Percentiles rank a stretch among this genome's conserved stretches.
phyloP scores from a whole-genome alignment of 2,888 invertebrate genomes.

The Girardia tigrina region DNA sequence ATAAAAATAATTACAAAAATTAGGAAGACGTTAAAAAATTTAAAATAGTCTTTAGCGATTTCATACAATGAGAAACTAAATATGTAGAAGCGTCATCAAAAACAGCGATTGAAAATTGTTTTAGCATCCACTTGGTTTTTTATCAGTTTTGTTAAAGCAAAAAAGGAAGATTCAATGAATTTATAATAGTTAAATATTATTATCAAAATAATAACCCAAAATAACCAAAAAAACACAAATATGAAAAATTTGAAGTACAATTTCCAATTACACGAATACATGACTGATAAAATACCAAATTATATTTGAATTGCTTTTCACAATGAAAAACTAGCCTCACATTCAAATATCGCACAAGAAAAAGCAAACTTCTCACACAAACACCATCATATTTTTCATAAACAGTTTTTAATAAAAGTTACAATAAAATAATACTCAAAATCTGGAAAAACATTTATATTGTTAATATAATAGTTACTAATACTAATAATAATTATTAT shows the following conservation, averaged over 20 bases:
- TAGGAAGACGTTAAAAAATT: slow-evolving; percentile 3
- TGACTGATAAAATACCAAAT: slow-evolving; percentile 15
- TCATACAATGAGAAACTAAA: neutral
- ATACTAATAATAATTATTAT: no score
- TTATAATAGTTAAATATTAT: slow-evolving; percentile 15
- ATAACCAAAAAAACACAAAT: slow-evolving; percentile 17
- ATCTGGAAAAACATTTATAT: slow-evolving; percentile 16
- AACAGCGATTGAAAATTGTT: no score
- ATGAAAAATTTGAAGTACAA: slow-evolving; percentile 15
- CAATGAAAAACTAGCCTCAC: neutral
- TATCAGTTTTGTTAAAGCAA: no score
- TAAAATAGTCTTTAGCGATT: no score
- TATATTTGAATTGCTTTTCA: no score
- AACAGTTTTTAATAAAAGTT: neutral
- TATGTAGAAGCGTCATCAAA: neutral
- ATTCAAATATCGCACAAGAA: neutral
- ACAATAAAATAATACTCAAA: slow-evolving; percentile 7
- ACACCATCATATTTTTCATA: neutral
- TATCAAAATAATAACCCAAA: slow-evolving; percentile 16
- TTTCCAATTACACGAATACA: slow-evolving; percentile 11
- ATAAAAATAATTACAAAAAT: slow-evolving; percentile 3
- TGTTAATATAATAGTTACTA: no score
- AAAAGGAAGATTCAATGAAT: neutral
- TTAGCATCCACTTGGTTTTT: neutral
- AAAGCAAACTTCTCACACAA: neutral